Base-by-base conservation (phyloP, 2,888 invertebrate species). In the Drosophila gaucha region DNA sequence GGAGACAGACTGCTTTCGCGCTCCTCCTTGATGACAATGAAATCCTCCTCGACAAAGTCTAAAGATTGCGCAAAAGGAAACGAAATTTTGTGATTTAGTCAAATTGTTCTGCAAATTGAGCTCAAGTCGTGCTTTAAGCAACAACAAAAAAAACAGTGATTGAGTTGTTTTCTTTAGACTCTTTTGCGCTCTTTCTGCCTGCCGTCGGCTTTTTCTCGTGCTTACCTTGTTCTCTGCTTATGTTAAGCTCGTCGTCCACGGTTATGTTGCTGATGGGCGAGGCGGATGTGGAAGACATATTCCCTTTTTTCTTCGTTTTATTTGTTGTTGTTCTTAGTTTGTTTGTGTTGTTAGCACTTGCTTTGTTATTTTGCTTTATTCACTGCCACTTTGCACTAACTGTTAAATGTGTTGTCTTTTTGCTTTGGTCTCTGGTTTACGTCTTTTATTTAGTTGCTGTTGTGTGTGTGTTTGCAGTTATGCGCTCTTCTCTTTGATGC, bases 1-100 rank as follows among this genome's bases (percentile, higher is more conserved):
- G 94, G 94, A 51, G 92, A 92, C 38, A 91, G 79, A 50, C 91
- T 91, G 60, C 94, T 93, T 72, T 94, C 93, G 64, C 93, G 93
- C 90, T 94, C 94, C 59, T 93, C 92, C 89, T 94, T 94, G 74
- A 94, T 94, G 88, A 93, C 93, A 59, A 94, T 93, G 47, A 76
- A 88, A 74, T 94, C 94, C 84, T 94, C 94, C 74, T 93, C 93
- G 36, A 93, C 93, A 87, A 94, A 94, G 89, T 93, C 94, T 94
- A 44, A 2, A 56, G 57, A 9, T 41, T 12, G 22, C 28, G 30
- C 47, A 41, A 28, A 18, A 12, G n/a, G 3, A 44, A 44, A 31
- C 47, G n/a, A 30, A 51, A 2, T 1, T 36, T 41, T 62, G 30
- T 6, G 9, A 14, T 18, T 69, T 57, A 14, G 16, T n/a, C 43